Conservation (phyloP, 1,140 invertebrate genomes). For the Zaprionus ghesquierei region DNA sequence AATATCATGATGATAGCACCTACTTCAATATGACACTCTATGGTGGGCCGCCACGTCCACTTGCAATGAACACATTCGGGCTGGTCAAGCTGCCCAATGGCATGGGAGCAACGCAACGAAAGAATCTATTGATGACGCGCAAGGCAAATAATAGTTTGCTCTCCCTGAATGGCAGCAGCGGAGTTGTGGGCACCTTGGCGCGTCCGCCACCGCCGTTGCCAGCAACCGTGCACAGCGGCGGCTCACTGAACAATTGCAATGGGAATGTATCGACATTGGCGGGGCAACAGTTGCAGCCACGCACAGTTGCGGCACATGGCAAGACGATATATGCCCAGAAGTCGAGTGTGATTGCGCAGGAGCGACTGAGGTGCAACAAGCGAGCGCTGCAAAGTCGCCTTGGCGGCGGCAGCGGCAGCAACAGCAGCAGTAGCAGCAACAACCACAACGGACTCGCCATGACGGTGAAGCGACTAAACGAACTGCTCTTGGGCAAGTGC, state of each 20-base stretch:
- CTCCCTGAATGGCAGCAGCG: conserved; percentile 54
- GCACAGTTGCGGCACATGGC: conserved; percentile 27
- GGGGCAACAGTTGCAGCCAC: conserved; percentile 17
- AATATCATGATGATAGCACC: conserved; percentile 64
- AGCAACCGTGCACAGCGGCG: neutral
- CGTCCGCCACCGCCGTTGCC: conserved; percentile 47
- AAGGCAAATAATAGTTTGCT: conserved; percentile 72
- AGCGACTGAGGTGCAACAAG: conserved; percentile 63
- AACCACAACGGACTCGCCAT: conserved; percentile 16
- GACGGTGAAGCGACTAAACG: conserved; percentile 58
- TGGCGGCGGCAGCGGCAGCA: neutral
- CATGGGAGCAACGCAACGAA: conserved; percentile 69
- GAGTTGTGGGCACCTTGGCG: conserved; percentile 63
- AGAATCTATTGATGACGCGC: conserved; percentile 65
- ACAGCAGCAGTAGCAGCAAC: conserved; percentile 1
- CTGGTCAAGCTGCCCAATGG: conserved; percentile 72
- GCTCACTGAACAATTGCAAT: conserved; percentile 40
- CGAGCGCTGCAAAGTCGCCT: conserved; percentile 32
- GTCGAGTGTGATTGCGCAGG: conserved; percentile 60
- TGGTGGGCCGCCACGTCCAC: conserved; percentile 62
- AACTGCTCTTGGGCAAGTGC: conserved; percentile 48
- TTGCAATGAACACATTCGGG: conserved; percentile 74
- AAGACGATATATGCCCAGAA: conserved; percentile 65
- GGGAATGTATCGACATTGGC: conserved; percentile 11
- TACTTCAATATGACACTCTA: conserved; percentile 76